Base-by-base conservation (phyloP, 1,140 invertebrate species). In the Idris sp. region DNA sequence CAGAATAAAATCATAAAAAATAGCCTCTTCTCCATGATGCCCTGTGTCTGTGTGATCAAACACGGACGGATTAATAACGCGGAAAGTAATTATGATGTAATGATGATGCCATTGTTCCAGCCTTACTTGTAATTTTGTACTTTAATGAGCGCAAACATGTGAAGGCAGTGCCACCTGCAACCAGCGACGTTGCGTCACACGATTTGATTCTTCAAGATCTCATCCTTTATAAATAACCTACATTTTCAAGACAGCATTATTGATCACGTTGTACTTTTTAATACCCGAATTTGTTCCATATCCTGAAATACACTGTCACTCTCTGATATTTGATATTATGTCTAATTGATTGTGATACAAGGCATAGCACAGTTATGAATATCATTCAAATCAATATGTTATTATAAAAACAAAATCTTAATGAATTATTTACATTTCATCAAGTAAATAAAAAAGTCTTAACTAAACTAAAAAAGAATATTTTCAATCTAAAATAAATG, bases 171-270 rank as follows among this genome's bases (percentile, higher is more conserved):
- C 30, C 65, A 71, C 67, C 56, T 71, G 67, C 65, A 53, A 36
- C 15, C 35, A 11, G 31, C 36, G 22, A 22, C 28, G 11, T 62
- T 62, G 49, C 67, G 49, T 71, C 56, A 71, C 67, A 25, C 22
- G 11, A 35, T 72, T 62, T 43, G 26, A 62, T 56, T 43, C 51
- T 56, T 36, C 41, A 18, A 38, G 49, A n/a, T n/a, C n/a, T 62
- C 30, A 44, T 62, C 46, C 30, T 62, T 72, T 62, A 72, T 58
- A 64, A 71, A 64, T 64, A 72, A 72, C 51, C 68, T 51, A 72
- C 25, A 49, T 72, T 72, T 49, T 43, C 41, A 15, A 58, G 41
- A 62, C 58, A 22, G 5, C 8, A n/a, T 72, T 62, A 62, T 72
- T 19, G 68, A 62, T 72, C 58, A 61, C 0, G 13, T 1, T 35